Percentiles rank a stretch among this genome's conserved stretches.
Conservation (phyloP, 2,113 vertebrate species). For the Stomatorhinus ivindoensis region DNA sequence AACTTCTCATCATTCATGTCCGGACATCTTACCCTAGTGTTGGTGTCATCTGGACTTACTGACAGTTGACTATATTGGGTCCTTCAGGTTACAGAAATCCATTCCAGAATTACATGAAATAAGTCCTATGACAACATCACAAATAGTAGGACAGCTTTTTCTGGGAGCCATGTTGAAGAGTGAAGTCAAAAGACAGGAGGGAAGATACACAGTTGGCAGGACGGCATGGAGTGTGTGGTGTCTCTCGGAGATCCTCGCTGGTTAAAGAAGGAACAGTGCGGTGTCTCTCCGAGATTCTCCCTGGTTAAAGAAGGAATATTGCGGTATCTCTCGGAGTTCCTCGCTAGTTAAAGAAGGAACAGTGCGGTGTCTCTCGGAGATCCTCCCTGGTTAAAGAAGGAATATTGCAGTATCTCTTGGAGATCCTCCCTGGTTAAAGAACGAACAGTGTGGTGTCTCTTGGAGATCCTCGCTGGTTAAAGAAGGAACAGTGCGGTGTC, state of each 20-base stretch:
- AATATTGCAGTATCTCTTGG: neutral
- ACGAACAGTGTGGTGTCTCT: fast-evolving
- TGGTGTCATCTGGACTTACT: neutral
- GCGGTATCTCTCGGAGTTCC: too few relatives aligned
- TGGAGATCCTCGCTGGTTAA: neutral
- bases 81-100: neutral
- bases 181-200: neutral
- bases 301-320: neutral
- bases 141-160: neutral
- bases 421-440: neutral
- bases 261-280: neutral
- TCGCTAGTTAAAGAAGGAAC: too few relatives aligned
- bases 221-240: neutral
- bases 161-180: neutral
- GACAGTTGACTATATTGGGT: neutral
- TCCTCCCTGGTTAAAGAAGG: too few relatives aligned
- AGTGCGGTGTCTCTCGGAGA: neutral
- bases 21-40: neutral
- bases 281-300: neutral
- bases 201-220: neutral
- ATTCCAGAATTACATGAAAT: neutral
- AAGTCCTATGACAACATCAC: neutral
- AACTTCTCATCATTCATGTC: neutral
- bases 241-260: neutral
- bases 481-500: neutral